These are phyloP conservation scores for Danionella dracula DNA, from an alignment of 2,797 vertebrate species.

Conservation along the genomic window DNA sequence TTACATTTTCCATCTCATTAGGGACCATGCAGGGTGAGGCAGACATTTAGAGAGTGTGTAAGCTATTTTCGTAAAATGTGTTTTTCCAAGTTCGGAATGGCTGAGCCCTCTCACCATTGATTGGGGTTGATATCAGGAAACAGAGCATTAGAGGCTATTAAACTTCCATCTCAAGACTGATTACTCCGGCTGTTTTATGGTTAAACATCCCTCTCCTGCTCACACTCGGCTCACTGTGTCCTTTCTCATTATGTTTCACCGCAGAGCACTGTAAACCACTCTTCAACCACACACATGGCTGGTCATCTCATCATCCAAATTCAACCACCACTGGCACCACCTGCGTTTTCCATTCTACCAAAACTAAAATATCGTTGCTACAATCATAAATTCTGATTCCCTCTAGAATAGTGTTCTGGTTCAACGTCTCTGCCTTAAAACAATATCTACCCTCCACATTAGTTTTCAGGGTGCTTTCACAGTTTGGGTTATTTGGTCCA, in stretches of 20 bases:
- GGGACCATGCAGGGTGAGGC: constrained; percentile 1
- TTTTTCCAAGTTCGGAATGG: constrained; percentile 52
- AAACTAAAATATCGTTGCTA: no score
- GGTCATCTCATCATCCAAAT: constrained; percentile 21
- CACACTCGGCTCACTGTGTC: constrained; percentile 46
- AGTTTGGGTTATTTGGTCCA: no score
- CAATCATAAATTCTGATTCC: no score
- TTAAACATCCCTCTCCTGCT: constrained; percentile 21
- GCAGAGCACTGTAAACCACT: constrained; percentile 3
- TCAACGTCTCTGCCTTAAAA: no score
- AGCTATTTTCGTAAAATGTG: constrained; percentile 46
- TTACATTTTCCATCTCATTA: constrained; percentile 36
- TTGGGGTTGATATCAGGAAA: constrained; percentile 68
- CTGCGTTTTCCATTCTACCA: constrained; percentile 1
- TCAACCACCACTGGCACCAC: background rate
- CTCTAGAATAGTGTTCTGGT: no score
- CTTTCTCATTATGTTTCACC: constrained; percentile 26
- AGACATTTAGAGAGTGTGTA: constrained; percentile 27
- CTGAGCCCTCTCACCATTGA: constrained; percentile 55
- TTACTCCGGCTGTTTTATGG: constrained; percentile 45
- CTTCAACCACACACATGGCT: constrained; percentile 4
- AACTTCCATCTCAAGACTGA: constrained; percentile 49
- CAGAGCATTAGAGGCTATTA: constrained; percentile 61
- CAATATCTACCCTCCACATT: no score
- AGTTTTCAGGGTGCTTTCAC: no score